A percentile compares a stretch with the other conserved stretches of the same genome.
phyloP scores from a whole-genome alignment of 64 coral and sea anemone genomes.

The Pocillopora verrucosa region DNA sequence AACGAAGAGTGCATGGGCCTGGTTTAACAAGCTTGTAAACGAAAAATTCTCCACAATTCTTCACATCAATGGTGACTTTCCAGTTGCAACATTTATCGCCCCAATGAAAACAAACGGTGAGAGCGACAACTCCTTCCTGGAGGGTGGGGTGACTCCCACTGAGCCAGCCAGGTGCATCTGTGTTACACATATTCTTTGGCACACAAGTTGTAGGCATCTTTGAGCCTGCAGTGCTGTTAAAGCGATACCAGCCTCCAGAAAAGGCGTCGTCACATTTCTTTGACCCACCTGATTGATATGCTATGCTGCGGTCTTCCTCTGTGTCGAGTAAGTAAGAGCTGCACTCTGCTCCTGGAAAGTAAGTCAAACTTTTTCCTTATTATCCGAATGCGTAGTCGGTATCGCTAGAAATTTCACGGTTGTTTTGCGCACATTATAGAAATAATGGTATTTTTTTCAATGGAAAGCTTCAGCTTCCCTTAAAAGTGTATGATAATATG shows the following conservation, averaged over 20 bases:
- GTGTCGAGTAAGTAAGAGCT: not conserved
- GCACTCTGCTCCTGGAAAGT: not conserved
- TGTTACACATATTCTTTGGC: not conserved
- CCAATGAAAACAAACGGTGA: slow-evolving; percentile 11
- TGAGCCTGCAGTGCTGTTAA: slow-evolving; percentile 21
- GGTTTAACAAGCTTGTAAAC: slow-evolving; percentile 4
- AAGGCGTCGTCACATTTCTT: not conserved
- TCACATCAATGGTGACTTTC: not conserved
- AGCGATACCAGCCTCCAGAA: slow-evolving; percentile 18
- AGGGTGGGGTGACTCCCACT: slow-evolving; percentile 7
- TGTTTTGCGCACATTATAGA: too few species aligned
- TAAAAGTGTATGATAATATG: too few species aligned
- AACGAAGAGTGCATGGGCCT: not conserved
- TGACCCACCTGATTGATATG: not conserved
- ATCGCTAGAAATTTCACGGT: too few species aligned
- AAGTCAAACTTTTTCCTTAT: too few species aligned
- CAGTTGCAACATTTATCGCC: slow-evolving; percentile 16
- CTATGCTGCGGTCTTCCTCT: not conserved
- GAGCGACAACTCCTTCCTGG: not conserved
- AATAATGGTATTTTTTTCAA: too few species aligned
- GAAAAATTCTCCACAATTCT: slow-evolving; percentile 23
- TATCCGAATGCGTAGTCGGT: too few species aligned
- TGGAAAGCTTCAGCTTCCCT: too few species aligned
- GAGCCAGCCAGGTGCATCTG: slow-evolving; percentile 14
- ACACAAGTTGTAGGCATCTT: slow-evolving; percentile 10